A percentile compares a stretch with the other conserved stretches of the same genome.
phyloP scores from a whole-genome alignment of 2,888 invertebrate genomes.

The Cataglyphis cursor region DNA sequence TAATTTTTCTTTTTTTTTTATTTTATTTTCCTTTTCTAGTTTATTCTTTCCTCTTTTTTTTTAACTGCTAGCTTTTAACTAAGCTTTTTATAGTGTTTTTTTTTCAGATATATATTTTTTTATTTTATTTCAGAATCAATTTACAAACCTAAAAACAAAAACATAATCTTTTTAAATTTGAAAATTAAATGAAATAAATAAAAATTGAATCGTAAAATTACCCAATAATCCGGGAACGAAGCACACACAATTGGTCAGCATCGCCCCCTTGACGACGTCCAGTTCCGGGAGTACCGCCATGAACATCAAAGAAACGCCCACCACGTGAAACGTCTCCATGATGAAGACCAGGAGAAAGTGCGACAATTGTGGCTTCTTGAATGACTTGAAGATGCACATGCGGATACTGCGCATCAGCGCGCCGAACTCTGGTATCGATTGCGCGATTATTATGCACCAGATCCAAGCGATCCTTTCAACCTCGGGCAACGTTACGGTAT shows the following conservation, averaged over 20 bases:
- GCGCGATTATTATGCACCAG: constrained; percentile 96
- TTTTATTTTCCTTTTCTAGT: not conserved
- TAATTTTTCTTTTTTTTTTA: not conserved
- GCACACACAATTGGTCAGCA: constrained; percentile 98
- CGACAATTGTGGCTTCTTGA: constrained; percentile 90
- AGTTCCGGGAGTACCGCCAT: constrained; percentile 96
- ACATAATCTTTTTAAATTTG: not conserved
- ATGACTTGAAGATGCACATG: constrained; percentile 97
- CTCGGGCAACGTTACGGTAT: constrained; percentile 93
- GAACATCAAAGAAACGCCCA: constrained; percentile 95
- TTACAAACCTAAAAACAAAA: not conserved
- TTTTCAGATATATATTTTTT: not conserved
- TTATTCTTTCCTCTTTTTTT: not conserved
- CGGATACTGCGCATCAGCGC: constrained; percentile 94
- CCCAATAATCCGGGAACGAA: constrained; percentile 94
- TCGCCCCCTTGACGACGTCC: constrained; percentile 97
- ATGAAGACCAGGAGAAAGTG: constrained; percentile 91
- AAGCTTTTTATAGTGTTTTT: not conserved
- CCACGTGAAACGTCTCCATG: constrained; percentile 95
- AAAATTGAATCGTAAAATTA: constrained; percentile 78
- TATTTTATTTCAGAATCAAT: not conserved
- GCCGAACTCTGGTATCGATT: constrained; percentile 95
- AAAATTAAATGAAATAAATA: not conserved
- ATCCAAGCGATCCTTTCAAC: constrained; percentile 97
- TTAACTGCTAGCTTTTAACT: no score